These are phyloP conservation scores for Villa cingulata DNA, from an alignment of 2,888 invertebrate species.

Conservation along the genomic window DNA sequence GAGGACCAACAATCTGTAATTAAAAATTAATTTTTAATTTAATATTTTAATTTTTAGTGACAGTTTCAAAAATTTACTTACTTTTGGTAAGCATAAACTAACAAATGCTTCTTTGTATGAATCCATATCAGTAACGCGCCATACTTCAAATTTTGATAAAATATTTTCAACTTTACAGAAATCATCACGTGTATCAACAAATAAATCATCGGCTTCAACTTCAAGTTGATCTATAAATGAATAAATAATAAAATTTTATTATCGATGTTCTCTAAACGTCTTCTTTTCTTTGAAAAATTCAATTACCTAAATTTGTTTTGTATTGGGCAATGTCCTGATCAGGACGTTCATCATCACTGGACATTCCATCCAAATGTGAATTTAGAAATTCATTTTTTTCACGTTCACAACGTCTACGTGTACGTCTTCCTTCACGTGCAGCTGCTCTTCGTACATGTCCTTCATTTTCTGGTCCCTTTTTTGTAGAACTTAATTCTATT, in stretches of 20 bases:
- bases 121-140: slow-evolving; percentile 63
- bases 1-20: slow-evolving; percentile 23
- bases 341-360: slow-evolving; percentile 90
- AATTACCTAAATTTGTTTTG: slow-evolving; percentile 39
- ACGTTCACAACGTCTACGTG: slow-evolving; percentile 66
- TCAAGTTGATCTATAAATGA: slow-evolving; percentile 47
- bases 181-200: slow-evolving; percentile 82
- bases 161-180: slow-evolving; percentile 69
- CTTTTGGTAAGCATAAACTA: slow-evolving; percentile 75
- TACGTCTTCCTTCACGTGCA: slow-evolving; percentile 81
- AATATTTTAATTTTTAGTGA: no score
- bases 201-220: slow-evolving; percentile 50
- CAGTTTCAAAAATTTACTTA: slow-evolving; percentile 11
- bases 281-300: not conserved
- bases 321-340: slow-evolving; percentile 60
- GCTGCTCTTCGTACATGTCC: slow-evolving; percentile 68
- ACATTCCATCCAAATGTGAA: slow-evolving; percentile 83
- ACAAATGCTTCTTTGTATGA: slow-evolving; percentile 89
- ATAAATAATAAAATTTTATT: slow-evolving; percentile 6
- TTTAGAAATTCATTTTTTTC: slow-evolving; percentile 48
- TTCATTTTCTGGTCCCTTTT: slow-evolving; percentile 43
- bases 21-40: slow-evolving; percentile 2
- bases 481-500: slow-evolving; percentile 9
- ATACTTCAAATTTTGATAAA: slow-evolving; percentile 64
- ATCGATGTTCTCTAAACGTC: no score